These are phyloP conservation scores for Monochamus alternatus DNA, from an alignment of 2,888 invertebrate genomes.

Conservation along the genomic window DNA sequence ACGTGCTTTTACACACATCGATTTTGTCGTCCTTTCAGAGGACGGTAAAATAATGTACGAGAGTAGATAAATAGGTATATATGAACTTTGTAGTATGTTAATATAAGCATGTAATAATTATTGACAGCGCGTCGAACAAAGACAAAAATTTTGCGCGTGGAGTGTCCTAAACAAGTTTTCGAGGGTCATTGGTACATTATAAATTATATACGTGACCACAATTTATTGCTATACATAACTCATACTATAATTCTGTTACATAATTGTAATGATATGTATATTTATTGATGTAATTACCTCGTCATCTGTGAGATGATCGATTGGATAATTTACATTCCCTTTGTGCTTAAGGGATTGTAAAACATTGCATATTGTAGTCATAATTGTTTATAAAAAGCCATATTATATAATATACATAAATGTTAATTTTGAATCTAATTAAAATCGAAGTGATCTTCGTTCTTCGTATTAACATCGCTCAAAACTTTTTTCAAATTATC, in stretches of 20 bases:
- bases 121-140: not conserved
- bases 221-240: constrained; percentile 28
- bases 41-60: no score
- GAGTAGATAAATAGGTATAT: no score
- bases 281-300: constrained; percentile 30
- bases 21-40: no score
- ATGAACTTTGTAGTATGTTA: not conserved
- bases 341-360: not conserved
- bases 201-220: constrained; percentile 27
- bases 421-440: no score
- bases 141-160: constrained; percentile 1
- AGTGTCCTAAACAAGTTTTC: constrained; percentile 15
- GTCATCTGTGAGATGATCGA: constrained; percentile 15
- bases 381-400: no score
- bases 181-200: constrained; percentile 21
- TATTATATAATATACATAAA: no score
- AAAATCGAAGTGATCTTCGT: no score
- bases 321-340: constrained; percentile 16
- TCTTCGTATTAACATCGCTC: no score
- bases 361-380: constrained; percentile 4
- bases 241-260: constrained; percentile 30
- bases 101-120: constrained; percentile 4
- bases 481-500: no score
- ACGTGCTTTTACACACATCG: no score
- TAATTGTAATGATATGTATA: constrained; percentile 32